These are phyloP conservation scores for Drosophila longiperda DNA, from an alignment of 2,888 invertebrate genomes.

Conservation along the genomic window DNA sequence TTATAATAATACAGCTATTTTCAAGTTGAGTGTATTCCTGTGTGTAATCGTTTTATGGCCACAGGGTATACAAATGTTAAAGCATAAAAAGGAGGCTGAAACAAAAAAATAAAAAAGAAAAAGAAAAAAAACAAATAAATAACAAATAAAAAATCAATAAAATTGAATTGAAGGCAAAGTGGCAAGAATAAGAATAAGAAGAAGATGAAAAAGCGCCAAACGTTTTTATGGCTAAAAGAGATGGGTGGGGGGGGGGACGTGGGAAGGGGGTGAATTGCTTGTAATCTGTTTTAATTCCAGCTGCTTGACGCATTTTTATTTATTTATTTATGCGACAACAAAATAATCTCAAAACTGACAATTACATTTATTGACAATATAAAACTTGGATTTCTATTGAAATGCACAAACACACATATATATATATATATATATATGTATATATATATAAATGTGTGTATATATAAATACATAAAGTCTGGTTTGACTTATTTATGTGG, in stretches of 20 bases:
- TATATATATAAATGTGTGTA: not conserved
- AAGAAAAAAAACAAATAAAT: constrained; percentile 30
- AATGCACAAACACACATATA: not conserved
- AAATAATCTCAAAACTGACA: not conserved
- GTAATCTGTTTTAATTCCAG: constrained; percentile 55
- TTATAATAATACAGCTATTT: not conserved
- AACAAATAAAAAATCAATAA: constrained; percentile 71
- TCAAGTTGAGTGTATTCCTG: constrained; percentile 3
- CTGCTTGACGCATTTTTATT: constrained; percentile 48
- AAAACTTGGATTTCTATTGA: not conserved
- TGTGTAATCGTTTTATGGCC: not conserved
- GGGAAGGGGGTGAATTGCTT: too few species aligned
- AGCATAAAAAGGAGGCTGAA: not conserved
- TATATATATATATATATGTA: not conserved
- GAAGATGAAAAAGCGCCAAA: constrained; percentile 41
- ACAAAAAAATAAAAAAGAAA: not conserved
- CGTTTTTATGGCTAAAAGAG: constrained; percentile 60
- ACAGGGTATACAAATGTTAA: constrained; percentile 44
- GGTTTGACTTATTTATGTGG: constrained; percentile 54
- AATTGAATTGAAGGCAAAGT: constrained; percentile 69
- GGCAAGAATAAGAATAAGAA: constrained; percentile 1
- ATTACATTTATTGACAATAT: constrained; percentile 10
- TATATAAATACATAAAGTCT: constrained; percentile 6
- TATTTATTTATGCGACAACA: constrained; percentile 42
- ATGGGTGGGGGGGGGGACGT: too few species aligned